Evolutionary conservation across 2,888 invertebrate genomes (phyloP).

Genomic region (Lymantria monacha): DNA sequence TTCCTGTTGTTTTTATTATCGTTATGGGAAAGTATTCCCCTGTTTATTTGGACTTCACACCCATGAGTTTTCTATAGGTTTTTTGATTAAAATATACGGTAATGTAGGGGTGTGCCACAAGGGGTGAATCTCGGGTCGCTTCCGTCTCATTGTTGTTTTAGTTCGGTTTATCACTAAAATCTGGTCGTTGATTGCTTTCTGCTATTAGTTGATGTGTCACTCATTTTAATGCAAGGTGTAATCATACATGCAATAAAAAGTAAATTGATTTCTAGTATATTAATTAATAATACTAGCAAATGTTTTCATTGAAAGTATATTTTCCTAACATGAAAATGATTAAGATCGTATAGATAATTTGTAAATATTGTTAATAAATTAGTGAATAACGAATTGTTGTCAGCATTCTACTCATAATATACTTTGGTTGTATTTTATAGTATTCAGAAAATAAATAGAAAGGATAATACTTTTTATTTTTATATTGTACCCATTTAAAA

Average conservation of each 20-base stretch:
- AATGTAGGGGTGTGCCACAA: conserved; percentile 67
- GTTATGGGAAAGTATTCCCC: conserved; percentile 77
- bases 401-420: too few species aligned
- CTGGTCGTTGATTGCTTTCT: conserved; percentile 31
- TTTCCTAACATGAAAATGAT: too few species aligned
- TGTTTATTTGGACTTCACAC: conserved; percentile 77
- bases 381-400: too few species aligned
- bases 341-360: too few species aligned
- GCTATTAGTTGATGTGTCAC: conserved; percentile 11
- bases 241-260: background rate
- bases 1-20: conserved; percentile 72
- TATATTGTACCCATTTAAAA: too few species aligned
- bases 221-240: conserved; percentile 7
- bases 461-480: too few species aligned
- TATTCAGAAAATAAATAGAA: too few species aligned
- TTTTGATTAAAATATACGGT: conserved; percentile 75
- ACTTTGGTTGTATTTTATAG: too few species aligned
- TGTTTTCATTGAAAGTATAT: too few species aligned
- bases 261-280: background rate
- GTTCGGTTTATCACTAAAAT: conserved; percentile 38
- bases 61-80: conserved; percentile 68
- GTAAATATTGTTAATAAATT: too few species aligned
- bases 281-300: too few species aligned
- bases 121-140: conserved; percentile 65
- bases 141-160: conserved; percentile 49